A percentile compares a stretch with the other conserved stretches of the same genome.
Evolutionary conservation across 2,113 vertebrate genomes (phyloP).

Genomic region (Pristiophorus japonicus): DNA sequence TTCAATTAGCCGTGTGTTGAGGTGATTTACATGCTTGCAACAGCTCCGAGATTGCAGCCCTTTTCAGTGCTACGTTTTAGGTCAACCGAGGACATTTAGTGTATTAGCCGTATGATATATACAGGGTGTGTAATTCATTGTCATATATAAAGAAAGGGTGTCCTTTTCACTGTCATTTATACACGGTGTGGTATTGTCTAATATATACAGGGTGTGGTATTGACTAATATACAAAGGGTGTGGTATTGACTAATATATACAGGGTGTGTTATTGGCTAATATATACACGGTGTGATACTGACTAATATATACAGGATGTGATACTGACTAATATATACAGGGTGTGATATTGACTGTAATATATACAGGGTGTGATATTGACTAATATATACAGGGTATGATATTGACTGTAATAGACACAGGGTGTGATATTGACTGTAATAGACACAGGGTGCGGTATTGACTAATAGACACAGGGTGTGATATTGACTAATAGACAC

Average conservation of each 20-base stretch:
- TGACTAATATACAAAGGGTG: background rate
- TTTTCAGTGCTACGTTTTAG: background rate
- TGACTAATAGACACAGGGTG: background rate
- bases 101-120: background rate
- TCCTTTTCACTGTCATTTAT: background rate
- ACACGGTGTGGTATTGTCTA: background rate
- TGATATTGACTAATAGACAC: background rate
- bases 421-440: background rate
- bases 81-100: background rate
- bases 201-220: background rate
- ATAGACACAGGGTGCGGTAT: background rate
- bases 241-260: background rate
- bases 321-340: background rate
- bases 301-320: background rate
- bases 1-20: background rate
- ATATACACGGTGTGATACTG: background rate
- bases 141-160: background rate
- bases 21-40: background rate
- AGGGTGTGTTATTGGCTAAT: background rate
- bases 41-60: background rate
- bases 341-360: background rate
- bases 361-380: too few relatives aligned
- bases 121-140: background rate
- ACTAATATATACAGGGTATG: background rate
- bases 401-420: background rate